These are phyloP conservation scores for Bombus affinis DNA, from an alignment of 1,140 invertebrate genomes.

Conservation along the genomic window DNA sequence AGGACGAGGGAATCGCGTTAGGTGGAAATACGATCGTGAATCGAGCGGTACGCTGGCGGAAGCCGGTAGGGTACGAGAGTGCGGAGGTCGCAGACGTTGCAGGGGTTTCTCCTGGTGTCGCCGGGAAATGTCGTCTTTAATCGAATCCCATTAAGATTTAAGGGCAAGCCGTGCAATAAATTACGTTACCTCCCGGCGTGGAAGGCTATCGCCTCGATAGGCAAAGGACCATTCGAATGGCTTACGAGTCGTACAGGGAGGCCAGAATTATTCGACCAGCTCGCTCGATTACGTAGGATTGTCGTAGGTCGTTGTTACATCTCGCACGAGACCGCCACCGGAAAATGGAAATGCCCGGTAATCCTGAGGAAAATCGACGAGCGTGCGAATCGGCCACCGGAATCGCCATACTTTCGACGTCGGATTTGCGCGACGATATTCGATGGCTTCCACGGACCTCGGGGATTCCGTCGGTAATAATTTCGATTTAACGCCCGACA, in stretches of 20 bases:
- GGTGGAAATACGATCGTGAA: constrained; percentile 64
- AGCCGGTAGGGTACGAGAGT: constrained; percentile 29
- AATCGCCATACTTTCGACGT: constrained; percentile 43
- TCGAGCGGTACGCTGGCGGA: constrained; percentile 30
- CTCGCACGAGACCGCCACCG: constrained; percentile 42
- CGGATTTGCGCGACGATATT: constrained; percentile 28
- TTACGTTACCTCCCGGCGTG: constrained; percentile 69
- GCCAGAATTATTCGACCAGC: constrained; percentile 70
- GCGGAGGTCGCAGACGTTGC: constrained; percentile 55
- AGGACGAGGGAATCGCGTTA: constrained; percentile 49
- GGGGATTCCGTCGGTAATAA: constrained; percentile 25
- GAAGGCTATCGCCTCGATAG: constrained; percentile 74
- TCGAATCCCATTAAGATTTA: constrained; percentile 79
- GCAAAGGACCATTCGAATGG: constrained; percentile 73
- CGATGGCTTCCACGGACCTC: background rate
- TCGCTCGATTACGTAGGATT: constrained; percentile 60
- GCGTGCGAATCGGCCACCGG: constrained; percentile 12
- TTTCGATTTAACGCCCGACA: constrained; percentile 27
- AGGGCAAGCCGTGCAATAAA: constrained; percentile 74
- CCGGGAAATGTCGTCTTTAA: constrained; percentile 74
- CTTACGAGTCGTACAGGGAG: constrained; percentile 65
- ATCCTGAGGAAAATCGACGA: constrained; percentile 52
- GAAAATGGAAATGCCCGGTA: constrained; percentile 54
- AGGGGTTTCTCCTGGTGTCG: constrained; percentile 62
- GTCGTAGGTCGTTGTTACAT: constrained; percentile 61